phyloP scores from a whole-genome alignment of 2,888 invertebrate species.

The Poecilus cupreus region DNA sequence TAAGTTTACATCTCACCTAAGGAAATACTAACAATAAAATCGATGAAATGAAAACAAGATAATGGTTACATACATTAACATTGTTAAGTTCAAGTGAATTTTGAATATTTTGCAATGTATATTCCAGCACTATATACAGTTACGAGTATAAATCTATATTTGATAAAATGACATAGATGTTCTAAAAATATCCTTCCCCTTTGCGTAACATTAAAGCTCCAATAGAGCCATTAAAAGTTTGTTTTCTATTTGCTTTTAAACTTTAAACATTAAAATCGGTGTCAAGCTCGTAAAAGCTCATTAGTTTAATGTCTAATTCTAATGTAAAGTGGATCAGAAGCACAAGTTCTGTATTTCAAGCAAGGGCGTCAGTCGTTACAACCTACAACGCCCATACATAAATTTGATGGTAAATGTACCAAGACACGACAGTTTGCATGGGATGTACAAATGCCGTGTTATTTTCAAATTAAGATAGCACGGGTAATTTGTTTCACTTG shows the following conservation, averaged over 20 bases:
- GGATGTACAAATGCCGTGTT: background rate
- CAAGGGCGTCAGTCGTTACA: background rate
- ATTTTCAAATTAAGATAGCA: conserved; percentile 28
- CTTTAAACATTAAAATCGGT: background rate
- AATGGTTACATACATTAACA: too few relatives aligned
- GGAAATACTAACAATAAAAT: background rate
- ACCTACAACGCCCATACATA: background rate
- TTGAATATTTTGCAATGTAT: too few relatives aligned
- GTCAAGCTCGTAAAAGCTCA: background rate
- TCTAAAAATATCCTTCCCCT: background rate
- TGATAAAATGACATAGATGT: too few relatives aligned
- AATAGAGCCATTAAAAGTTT: too few relatives aligned
- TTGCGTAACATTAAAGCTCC: background rate
- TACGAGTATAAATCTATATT: too few relatives aligned
- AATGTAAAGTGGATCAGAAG: background rate
- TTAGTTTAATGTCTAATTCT: background rate
- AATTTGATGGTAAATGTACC: background rate
- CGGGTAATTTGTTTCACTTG: background rate
- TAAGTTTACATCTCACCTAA: background rate
- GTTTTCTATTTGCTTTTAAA: background rate
- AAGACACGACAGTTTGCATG: background rate
- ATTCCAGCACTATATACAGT: too few relatives aligned
- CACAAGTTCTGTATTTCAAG: background rate
- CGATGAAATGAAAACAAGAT: background rate
- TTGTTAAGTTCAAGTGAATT: too few relatives aligned